phyloP scores from a whole-genome alignment of 2,888 invertebrate genomes.

The Oligia strigilis region DNA sequence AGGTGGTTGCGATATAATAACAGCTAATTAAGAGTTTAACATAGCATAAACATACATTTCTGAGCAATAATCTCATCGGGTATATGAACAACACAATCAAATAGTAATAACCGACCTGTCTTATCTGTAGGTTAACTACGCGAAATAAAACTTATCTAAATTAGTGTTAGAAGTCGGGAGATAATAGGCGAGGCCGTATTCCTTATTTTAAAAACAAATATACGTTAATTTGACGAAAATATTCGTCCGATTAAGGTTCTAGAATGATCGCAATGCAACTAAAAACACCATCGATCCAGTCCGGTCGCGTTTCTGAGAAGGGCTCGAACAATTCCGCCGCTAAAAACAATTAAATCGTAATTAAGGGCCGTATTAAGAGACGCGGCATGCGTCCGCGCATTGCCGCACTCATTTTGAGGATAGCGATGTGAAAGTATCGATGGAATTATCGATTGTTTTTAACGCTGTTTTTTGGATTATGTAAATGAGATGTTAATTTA shows the following conservation, averaged over 20 bases:
- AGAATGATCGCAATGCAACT: constrained; percentile 68
- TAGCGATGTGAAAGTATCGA: constrained; percentile 74
- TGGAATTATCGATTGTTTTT: constrained; percentile 50
- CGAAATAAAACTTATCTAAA: constrained; percentile 44
- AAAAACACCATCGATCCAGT: constrained; percentile 70
- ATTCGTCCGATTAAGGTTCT: constrained; percentile 66
- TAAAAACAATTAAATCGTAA: constrained; percentile 90
- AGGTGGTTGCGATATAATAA: constrained; percentile 28
- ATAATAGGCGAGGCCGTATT: constrained; percentile 27
- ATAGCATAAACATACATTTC: constrained; percentile 28
- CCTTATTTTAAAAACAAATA: constrained; percentile 7
- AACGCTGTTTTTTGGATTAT: background rate
- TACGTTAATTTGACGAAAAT: constrained; percentile 42
- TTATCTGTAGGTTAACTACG: constrained; percentile 45
- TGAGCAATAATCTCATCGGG: constrained; percentile 21
- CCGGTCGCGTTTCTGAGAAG: constrained; percentile 79
- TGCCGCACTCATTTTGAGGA: constrained; percentile 79
- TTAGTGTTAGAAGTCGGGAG: constrained; percentile 43
- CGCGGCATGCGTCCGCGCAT: constrained; percentile 82
- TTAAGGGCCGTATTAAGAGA: constrained; percentile 87
- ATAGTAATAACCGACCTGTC: constrained; percentile 41
- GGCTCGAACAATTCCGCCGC: constrained; percentile 81
- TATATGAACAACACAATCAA: constrained; percentile 30
- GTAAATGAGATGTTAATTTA: background rate
- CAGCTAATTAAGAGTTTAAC: constrained; percentile 43